Conservation (phyloP, 2,797 vertebrate genomes). For the Malurus leucopterus region DNA sequence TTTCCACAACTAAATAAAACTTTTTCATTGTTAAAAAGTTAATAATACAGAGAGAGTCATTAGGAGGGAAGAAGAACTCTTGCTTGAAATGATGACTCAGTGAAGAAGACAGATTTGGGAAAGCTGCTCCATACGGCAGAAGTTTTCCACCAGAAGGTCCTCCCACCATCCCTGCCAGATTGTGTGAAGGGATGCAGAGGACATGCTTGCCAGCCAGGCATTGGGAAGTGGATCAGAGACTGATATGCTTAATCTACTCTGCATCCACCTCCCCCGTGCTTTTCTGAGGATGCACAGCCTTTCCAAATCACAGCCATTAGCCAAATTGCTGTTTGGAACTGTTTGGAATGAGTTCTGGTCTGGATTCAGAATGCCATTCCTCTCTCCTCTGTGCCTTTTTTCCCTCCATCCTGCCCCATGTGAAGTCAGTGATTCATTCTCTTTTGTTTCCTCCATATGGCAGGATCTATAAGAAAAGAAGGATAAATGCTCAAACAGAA, state of each 20-base stretch:
- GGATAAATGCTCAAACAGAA: neutral
- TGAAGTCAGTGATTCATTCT: neutral
- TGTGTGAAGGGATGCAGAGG: neutral
- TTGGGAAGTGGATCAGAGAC: neutral
- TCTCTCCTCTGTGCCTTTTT: neutral
- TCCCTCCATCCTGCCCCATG: neutral
- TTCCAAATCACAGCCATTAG: neutral
- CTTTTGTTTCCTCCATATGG: neutral
- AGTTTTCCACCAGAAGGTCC: neutral
- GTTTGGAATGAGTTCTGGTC: neutral
- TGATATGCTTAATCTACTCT: neutral
- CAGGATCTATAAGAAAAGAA: neutral
- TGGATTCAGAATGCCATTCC: neutral
- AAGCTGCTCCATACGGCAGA: neutral
- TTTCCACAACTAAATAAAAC: neutral
- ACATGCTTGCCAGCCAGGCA: neutral
- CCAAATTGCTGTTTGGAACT: neutral
- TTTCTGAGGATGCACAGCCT: neutral
- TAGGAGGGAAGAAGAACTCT: neutral
- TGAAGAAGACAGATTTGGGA: neutral
- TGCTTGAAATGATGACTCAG: neutral
- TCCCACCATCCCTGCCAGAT: neutral
- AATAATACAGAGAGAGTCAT: neutral
- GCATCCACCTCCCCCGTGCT: neutral
- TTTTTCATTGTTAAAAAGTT: neutral